Base-by-base conservation (phyloP, 1,140 invertebrate species). In the Mycetomoellerius zeteki region DNA sequence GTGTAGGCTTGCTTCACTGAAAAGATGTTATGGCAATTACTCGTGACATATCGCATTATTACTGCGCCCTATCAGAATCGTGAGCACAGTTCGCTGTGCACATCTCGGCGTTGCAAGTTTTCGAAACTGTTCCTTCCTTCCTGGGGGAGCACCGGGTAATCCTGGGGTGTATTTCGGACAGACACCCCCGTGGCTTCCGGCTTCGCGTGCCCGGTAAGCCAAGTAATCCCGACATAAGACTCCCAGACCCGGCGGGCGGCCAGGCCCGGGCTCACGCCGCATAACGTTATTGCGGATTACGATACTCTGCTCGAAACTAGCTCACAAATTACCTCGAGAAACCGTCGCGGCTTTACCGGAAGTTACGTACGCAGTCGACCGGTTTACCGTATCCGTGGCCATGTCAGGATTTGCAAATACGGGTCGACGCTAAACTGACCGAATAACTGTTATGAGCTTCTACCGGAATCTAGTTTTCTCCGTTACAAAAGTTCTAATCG, bases 301-400 rank as follows among this genome's bases (percentile, higher is more conserved):
- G 88, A 93, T 94, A 93, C 80, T 92, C 89, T 69, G 80, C 85
- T 88, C 88, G 87, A 93, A 93, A 93, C 91, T 92, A 87, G 90
- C 93, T 93, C 93, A 93, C 93, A 94, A 94, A 94, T 94, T 94
- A 94, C 91, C 93, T 92, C 92, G 93, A 94, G 92, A 94, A 94
- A 93, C 88, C 90, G 90, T 90, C 89, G 91, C 87, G 91, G 93
- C 93, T 93, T 90, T 93, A 93, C 89, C 91, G 81, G 87, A 93
- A 93, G 93, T 93, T 92, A 93, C 92, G 81, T 87, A 89, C 85
- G 64, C 67, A 86, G 75, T 58, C 73, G 60, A 64, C 65, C 80
- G 58, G 86, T 88, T 88, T 78, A 56, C 76, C 50, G 86, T 77
- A 90, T 69, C 75, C 56, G 69, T 56, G 65, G 65, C 81, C 56